Evolutionary conservation across 2,797 vertebrate species (phyloP), one percentile per base, ranked within the genome.

Genomic region (Gymnodraco acuticeps): DNA sequence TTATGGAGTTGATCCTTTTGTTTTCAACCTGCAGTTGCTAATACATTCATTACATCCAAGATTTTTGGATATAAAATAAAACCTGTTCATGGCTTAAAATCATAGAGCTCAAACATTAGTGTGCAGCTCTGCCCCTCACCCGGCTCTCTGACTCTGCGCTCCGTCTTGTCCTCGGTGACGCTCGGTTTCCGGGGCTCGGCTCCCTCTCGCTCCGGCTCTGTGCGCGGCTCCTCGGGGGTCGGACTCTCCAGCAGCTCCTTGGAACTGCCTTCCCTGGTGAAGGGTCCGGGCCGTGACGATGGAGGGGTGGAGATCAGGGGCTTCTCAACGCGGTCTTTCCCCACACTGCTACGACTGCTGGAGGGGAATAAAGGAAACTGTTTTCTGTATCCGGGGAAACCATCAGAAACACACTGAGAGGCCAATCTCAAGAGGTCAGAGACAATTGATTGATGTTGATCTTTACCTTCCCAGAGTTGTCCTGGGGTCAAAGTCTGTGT

Each of bases 281-380:
- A 96, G 10, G 94, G 92, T 41, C 92, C 94, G 11, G 96, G 95
- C 0, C 96, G 95, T 0, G 95, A 55, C 1, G 94, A 55, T 0
- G 89, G 52, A 6, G 94, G 52, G n/a, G 90, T 81, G 0, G 96
- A 85, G 0, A 91, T 91, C 60, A 92, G 88, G 1, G 94, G 86
- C 87, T 97, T 99, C 73, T 99, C 98, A 0, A 94, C 95, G 87
- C 97, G 97, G 81, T 99, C 98, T 60, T 97, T 94, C 80, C 95
- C 95, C 0, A 85, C 85, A 82, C 94, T 96, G 87, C 95, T 96
- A 0, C 97, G 96, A 76, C 88, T 93, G 77, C 60, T 16, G 42
- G 20, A 27, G 31, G 9, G 2, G 10, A 31, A 43, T 20, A 20
- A 42, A 9, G 10, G 13, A 42, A 20, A 62, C 4, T 1, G 20